These are phyloP conservation scores for Tolmerus cingulatus DNA, from an alignment of 2,888 invertebrate genomes.

Conservation along the genomic window DNA sequence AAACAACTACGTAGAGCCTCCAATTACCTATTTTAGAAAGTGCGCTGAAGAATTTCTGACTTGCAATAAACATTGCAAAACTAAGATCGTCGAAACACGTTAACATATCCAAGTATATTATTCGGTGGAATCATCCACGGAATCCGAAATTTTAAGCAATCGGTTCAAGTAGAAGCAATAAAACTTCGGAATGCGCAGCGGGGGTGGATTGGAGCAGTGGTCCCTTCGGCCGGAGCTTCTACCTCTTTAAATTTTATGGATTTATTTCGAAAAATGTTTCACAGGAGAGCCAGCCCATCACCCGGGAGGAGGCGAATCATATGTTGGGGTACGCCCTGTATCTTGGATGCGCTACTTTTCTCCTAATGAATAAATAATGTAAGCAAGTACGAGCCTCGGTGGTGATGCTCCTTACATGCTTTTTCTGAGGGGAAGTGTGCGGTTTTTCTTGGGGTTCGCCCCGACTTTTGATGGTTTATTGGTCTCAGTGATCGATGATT, in stretches of 20 bases:
- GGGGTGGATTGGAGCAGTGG: neutral
- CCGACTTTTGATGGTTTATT: conserved; percentile 26
- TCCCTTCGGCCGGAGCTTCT: neutral
- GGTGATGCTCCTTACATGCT: neutral
- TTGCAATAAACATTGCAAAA: neutral
- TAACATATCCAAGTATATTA: neutral
- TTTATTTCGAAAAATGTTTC: conserved; percentile 36
- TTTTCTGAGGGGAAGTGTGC: neutral
- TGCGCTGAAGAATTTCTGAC: neutral
- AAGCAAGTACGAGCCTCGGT: conserved; percentile 19
- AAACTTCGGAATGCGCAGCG: conserved; percentile 45
- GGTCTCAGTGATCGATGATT: conserved; percentile 32
- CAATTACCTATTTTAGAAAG: neutral
- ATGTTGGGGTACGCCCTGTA: neutral
- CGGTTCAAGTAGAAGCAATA: conserved; percentile 47
- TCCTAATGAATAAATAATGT: conserved; percentile 46
- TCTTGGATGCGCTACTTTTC: neutral
- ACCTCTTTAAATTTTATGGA: conserved; percentile 22
- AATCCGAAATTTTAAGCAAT: conserved; percentile 45
- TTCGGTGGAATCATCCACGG: neutral
- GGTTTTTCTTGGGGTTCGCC: conserved; percentile 1
- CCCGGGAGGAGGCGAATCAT: neutral
- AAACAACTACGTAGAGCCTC: neutral
- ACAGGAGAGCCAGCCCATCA: neutral
- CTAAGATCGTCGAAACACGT: neutral